These are phyloP conservation scores for Torymus aiolomorphi DNA, from an alignment of 2,888 invertebrate genomes.

Conservation along the genomic window DNA sequence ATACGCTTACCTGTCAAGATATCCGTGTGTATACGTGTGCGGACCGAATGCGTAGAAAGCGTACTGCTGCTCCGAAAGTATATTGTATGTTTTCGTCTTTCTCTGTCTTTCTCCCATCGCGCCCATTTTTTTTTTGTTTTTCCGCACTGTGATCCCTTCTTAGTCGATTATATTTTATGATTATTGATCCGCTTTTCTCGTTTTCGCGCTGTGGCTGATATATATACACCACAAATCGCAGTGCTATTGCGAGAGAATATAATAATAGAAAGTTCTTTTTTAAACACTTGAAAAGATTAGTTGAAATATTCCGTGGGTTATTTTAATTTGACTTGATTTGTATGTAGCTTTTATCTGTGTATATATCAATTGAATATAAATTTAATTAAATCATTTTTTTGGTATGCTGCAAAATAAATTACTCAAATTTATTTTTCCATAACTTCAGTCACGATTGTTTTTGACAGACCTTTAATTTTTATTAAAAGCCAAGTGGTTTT, in stretches of 20 bases:
- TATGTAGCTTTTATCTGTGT: too few relatives aligned
- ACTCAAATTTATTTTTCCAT: too few relatives aligned
- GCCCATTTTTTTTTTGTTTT: not conserved
- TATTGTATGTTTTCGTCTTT: not conserved
- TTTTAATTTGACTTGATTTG: too few relatives aligned
- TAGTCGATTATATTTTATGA: slow-evolving; percentile 18
- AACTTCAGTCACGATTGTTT: too few relatives aligned
- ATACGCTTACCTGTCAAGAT: slow-evolving; percentile 3
- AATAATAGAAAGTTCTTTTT: slow-evolving; percentile 26
- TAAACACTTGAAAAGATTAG: not conserved
- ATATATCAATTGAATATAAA: not conserved
- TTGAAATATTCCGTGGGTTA: too few relatives aligned
- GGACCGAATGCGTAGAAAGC: too few relatives aligned
- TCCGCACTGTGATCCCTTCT: not conserved
- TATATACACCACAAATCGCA: slow-evolving; percentile 14
- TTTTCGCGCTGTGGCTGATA: not conserved
- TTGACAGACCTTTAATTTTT: too few relatives aligned
- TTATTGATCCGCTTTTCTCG: slow-evolving; percentile 40
- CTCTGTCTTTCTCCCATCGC: not conserved
- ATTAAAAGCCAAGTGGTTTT: too few relatives aligned
- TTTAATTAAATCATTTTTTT: not conserved
- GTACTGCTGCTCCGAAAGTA: slow-evolving; percentile 4
- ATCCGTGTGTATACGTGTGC: too few relatives aligned
- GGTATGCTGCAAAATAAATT: too few relatives aligned
- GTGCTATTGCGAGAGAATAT: slow-evolving; percentile 5